Conservation (phyloP, 2,797 vertebrate species). For the Cyclura pinguis region DNA sequence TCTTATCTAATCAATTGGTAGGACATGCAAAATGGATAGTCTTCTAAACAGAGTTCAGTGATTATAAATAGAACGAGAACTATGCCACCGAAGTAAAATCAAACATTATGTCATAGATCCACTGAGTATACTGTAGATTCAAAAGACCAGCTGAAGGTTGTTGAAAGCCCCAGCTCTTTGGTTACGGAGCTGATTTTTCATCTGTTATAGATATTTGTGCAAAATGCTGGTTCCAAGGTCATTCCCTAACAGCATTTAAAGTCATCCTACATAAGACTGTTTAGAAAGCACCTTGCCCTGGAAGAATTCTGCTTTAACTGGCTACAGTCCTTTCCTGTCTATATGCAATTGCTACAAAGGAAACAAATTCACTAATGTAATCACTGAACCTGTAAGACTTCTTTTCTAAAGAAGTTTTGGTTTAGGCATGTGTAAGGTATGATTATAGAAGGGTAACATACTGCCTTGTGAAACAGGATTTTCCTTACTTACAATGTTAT, state of each 20-base stretch:
- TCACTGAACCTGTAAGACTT: not conserved
- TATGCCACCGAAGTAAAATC: not conserved
- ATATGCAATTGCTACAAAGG: not conserved
- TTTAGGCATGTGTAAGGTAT: constrained; percentile 9
- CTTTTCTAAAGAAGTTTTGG: constrained; percentile 13
- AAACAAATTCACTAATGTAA: not conserved
- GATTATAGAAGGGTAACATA: constrained; percentile 15
- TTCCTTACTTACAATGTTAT: constrained; percentile 1
- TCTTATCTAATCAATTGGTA: not conserved
- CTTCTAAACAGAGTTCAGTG: not conserved
- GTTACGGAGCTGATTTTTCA: not conserved
- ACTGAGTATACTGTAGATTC: not conserved
- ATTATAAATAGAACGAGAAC: not conserved
- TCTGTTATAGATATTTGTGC: not conserved
- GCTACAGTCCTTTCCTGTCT: not conserved
- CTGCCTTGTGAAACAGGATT: constrained; percentile 3
- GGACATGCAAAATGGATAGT: not conserved
- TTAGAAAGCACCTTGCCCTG: not conserved
- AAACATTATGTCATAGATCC: not conserved
- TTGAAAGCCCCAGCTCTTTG: not conserved
- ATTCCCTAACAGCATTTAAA: not conserved
- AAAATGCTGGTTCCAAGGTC: not conserved
- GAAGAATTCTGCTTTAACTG: not conserved
- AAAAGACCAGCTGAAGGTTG: not conserved
- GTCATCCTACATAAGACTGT: not conserved